A percentile compares a stretch with the other conserved stretches of the same genome.
Evolutionary conservation across 2,888 invertebrate genomes (phyloP).

Genomic region (Parnassius smintheus): DNA sequence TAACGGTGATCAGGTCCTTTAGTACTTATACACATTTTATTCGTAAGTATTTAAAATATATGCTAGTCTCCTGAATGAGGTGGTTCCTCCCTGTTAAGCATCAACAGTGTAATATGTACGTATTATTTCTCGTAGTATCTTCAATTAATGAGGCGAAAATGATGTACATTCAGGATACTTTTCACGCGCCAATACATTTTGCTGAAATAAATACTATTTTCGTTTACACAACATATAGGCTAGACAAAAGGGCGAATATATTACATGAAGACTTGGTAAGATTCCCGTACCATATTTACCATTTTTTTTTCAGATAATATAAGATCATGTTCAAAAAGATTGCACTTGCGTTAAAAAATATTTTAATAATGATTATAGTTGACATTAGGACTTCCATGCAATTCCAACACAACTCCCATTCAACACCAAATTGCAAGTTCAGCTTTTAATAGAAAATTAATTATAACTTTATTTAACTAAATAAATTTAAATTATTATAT

Average conservation of each 20-base stretch:
- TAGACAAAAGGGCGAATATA: not conserved
- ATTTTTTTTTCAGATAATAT: not conserved
- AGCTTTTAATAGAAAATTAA: too few relatives aligned
- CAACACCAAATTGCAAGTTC: too few relatives aligned
- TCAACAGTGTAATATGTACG: constrained; percentile 8
- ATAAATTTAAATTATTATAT: too few relatives aligned
- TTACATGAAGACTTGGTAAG: not conserved
- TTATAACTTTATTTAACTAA: too few relatives aligned
- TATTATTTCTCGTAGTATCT: constrained; percentile 12
- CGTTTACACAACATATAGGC: constrained; percentile 3
- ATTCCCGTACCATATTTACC: not conserved
- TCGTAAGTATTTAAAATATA: not conserved
- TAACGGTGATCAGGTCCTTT: too few relatives aligned
- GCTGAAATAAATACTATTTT: constrained; percentile 15
- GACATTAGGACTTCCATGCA: too few relatives aligned
- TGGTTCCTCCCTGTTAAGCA: constrained; percentile 7
- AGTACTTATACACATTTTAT: too few relatives aligned
- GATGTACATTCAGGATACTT: constrained; percentile 4
- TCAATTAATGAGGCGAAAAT: constrained; percentile 19
- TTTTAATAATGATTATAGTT: too few relatives aligned
- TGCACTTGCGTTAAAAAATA: too few relatives aligned
- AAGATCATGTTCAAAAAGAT: too few relatives aligned
- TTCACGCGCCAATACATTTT: constrained; percentile 6
- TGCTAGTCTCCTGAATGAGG: not conserved
- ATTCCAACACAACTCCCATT: too few relatives aligned